Evolutionary conservation across 2,797 vertebrate genomes (phyloP).

Genomic region (Channa striata): DNA sequence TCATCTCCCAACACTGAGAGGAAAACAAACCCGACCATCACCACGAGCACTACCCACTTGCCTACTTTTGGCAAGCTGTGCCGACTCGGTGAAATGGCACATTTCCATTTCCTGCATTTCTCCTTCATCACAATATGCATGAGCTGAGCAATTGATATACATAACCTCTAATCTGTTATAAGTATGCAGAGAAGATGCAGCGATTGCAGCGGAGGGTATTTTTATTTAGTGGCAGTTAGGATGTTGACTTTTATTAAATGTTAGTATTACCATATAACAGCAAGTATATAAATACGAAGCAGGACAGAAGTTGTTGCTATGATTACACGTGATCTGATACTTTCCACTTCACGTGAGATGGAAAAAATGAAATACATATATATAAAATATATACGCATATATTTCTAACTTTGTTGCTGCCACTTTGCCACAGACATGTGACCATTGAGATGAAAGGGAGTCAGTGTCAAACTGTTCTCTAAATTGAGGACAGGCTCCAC

Average conservation of each 20-base stretch:
- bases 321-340: constrained; percentile 65
- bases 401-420: constrained; percentile 75
- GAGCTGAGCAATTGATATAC: constrained; percentile 72
- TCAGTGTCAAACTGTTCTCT: constrained; percentile 79
- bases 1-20: constrained; percentile 73
- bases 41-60: constrained; percentile 72
- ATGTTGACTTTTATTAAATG: constrained; percentile 85
- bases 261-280: constrained; percentile 80
- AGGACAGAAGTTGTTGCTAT: constrained; percentile 63
- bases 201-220: constrained; percentile 54
- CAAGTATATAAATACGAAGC: constrained; percentile 65
- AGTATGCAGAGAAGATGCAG: constrained; percentile 74
- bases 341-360: constrained; percentile 59
- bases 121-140: constrained; percentile 78
- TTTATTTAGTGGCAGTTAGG: constrained; percentile 72
- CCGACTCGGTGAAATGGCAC: constrained; percentile 75
- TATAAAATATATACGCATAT: constrained; percentile 8
- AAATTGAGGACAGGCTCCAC: constrained; percentile 80
- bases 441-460: constrained; percentile 83
- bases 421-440: constrained; percentile 78
- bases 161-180: constrained; percentile 77
- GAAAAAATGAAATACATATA: constrained; percentile 29
- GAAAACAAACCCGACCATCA: constrained; percentile 75
- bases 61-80: constrained; percentile 74
- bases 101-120: constrained; percentile 78